Percentiles rank a stretch among this genome's conserved stretches.
Conservation (phyloP, 2,888 invertebrate species). For the Tachina grossa region DNA sequence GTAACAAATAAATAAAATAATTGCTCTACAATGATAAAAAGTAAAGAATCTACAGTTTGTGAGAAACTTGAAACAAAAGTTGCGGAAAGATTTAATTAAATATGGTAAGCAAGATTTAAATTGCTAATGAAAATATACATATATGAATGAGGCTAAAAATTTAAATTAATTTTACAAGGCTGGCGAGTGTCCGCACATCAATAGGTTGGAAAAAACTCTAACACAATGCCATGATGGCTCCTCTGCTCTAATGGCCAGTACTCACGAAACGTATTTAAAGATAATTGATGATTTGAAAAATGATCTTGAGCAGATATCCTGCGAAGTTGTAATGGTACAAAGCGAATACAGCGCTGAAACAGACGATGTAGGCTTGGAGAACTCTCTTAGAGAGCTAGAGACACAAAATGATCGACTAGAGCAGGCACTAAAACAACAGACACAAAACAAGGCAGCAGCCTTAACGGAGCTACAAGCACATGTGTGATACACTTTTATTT, state of each 20-base stretch:
- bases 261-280: slow-evolving; percentile 79
- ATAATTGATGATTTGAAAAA: slow-evolving; percentile 80
- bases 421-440: slow-evolving; percentile 73
- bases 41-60: not conserved
- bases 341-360: slow-evolving; percentile 71
- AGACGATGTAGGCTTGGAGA: slow-evolving; percentile 68
- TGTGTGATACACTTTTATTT: slow-evolving; percentile 60
- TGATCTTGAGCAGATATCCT: slow-evolving; percentile 79
- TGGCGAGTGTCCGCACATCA: slow-evolving; percentile 75
- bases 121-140: not conserved
- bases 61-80: not conserved
- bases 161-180: slow-evolving; percentile 58
- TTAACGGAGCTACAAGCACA: slow-evolving; percentile 66
- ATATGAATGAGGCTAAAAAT: not conserved
- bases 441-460: slow-evolving; percentile 60
- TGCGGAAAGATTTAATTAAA: too few species aligned
- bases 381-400: slow-evolving; percentile 74
- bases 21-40: slow-evolving; percentile 17
- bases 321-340: slow-evolving; percentile 78
- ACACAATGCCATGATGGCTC: slow-evolving; percentile 72
- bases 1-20: slow-evolving; percentile 7
- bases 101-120: slow-evolving; percentile 38
- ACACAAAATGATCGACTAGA: slow-evolving; percentile 77
- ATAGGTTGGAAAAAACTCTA: slow-evolving; percentile 74
- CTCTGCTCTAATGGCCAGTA: slow-evolving; percentile 74